Evolutionary conservation across 2,113 vertebrate genomes (phyloP).

Genomic region (Calyptommatus sinebrachiatus): DNA sequence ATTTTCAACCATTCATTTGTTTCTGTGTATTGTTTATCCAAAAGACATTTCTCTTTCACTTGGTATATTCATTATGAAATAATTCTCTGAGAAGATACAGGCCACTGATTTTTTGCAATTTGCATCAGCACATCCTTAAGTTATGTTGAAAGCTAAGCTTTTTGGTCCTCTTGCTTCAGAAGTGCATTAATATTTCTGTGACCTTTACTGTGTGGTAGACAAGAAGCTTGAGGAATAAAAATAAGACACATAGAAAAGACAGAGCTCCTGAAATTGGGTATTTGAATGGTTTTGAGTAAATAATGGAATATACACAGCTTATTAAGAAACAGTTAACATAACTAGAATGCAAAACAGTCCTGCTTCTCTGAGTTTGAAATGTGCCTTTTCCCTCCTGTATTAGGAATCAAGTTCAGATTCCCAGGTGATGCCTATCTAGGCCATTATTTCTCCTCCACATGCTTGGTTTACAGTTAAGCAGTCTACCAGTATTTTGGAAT

Average conservation of each 20-base stretch:
- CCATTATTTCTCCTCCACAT: no score
- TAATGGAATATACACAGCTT: conserved; percentile 37
- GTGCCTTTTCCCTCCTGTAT: background rate
- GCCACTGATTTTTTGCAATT: conserved; percentile 76
- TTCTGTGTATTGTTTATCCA: conserved; percentile 50
- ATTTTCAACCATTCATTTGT: conserved; percentile 57
- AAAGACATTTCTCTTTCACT: conserved; percentile 62
- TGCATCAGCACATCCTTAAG: conserved; percentile 67
- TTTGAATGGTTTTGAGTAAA: conserved; percentile 37
- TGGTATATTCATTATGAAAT: conserved; percentile 66
- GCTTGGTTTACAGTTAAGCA: no score
- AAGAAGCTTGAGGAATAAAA: conserved; percentile 65
- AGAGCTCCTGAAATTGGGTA: conserved; percentile 31
- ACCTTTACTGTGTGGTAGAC: conserved; percentile 72
- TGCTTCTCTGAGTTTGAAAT: conserved; percentile 25
- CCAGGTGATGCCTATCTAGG: no score
- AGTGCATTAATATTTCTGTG: conserved; percentile 72
- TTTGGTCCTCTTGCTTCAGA: conserved; percentile 66
- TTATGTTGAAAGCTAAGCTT: conserved; percentile 66
- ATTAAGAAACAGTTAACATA: conserved; percentile 38
- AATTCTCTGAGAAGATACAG: conserved; percentile 74
- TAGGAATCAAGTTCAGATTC: no score
- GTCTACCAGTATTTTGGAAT: no score
- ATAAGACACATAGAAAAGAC: conserved; percentile 60
- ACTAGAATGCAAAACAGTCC: conserved; percentile 36